Base-by-base conservation (phyloP, 2,797 vertebrate genomes). In the Sphaeramia orbicularis region DNA sequence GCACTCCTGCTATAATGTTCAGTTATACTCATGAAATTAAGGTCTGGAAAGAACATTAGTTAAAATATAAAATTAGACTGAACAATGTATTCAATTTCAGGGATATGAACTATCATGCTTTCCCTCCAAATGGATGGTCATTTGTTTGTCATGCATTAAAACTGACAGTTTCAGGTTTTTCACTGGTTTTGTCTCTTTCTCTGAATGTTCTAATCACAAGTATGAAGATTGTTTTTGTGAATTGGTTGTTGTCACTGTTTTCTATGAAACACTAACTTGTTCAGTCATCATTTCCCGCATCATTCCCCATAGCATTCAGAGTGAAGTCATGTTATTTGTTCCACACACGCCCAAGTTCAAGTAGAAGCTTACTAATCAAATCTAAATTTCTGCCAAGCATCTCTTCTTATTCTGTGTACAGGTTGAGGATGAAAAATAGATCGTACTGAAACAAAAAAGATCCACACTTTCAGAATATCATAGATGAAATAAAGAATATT, bases 71-170 rank as follows among this genome's bases (percentile, higher is more conserved):
- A 49, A 24, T 0, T 4, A 52, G 56, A 35, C 6, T 7, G 27
- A 44, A 38, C 2, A 15, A 27, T 21, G 21, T 52, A 35, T 50
- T 51, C 47, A 18, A 24, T 37, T 79, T 56, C 49, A 71, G 40
- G 60, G 43, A 44, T 71, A 50, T 77, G 27, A 50, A 5, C 40
- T 81, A 78, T 75, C 64, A 43, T 14, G 0, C 41, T 80, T 71
- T 58, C 35, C 52, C 37, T 59, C 19, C 38, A 53, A 30, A 16
- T 18, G 54, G 15, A 47, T 58, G 72, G n/a, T 62, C 21, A n/a
- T 51, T 74, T 65, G 51, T 74, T 61, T 52, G 47, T 21, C 41
- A 53, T 65, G 21, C 1, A 36, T 42, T 47, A 47, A 32, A 65
- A 9, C 36, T 40, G n/a, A 32, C 62, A 24, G 4, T 27, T 57